These are phyloP conservation scores for Sisyra terminalis DNA, from an alignment of 2,888 invertebrate species.

Conservation along the genomic window DNA sequence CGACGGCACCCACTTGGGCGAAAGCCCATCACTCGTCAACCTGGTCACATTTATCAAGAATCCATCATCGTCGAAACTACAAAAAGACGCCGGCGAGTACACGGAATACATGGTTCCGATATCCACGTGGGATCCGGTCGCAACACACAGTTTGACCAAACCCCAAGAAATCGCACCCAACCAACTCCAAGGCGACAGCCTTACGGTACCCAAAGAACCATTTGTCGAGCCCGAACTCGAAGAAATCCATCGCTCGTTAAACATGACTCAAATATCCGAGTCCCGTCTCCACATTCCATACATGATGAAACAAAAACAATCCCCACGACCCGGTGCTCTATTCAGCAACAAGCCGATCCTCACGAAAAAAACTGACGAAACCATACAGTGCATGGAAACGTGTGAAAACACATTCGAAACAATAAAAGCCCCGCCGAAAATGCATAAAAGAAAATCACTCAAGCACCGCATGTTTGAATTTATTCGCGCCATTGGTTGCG, in stretches of 20 bases:
- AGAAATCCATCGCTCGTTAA: conserved; percentile 4
- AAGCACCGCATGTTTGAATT: background rate
- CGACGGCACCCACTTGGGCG: conserved; percentile 36
- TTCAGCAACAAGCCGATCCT: background rate
- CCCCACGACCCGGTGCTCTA: conserved; percentile 3
- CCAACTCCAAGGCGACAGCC: conserved; percentile 16
- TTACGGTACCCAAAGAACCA: background rate
- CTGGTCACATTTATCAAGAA: conserved; percentile 33
- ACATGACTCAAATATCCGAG: background rate
- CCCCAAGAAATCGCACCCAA: conserved; percentile 21
- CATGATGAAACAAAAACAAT: conserved; percentile 4
- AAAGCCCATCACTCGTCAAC: conserved; percentile 40
- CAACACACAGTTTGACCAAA: background rate
- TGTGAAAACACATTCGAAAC: background rate
- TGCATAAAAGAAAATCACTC: background rate
- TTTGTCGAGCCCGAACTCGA: background rate
- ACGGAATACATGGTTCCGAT: conserved; percentile 36
- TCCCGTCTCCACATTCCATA: background rate
- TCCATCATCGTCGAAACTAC: conserved; percentile 12
- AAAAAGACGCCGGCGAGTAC: conserved; percentile 24
- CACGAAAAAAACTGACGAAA: background rate
- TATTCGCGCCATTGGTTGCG: background rate
- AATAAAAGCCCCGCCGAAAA: conserved; percentile 5
- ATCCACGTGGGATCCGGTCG: conserved; percentile 36
- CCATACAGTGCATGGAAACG: background rate